Conservation (phyloP, 2,888 invertebrate genomes). For the Alitta virens region DNA sequence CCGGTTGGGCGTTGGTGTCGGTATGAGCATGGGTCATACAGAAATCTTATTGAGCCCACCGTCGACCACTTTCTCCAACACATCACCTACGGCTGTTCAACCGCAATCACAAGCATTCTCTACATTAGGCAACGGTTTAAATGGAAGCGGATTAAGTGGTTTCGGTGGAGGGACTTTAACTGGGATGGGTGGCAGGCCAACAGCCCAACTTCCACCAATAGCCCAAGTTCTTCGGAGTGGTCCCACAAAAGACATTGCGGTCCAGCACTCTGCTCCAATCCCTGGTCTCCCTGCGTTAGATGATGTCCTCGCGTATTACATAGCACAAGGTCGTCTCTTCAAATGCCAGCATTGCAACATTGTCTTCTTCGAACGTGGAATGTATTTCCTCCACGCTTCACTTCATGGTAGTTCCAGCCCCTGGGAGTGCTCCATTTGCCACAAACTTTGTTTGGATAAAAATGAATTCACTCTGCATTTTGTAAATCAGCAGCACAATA, state of each 20-base stretch:
- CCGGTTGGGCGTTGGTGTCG: too few relatives aligned
- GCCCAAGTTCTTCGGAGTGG: constrained; percentile 25
- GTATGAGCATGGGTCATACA: constrained; percentile 8
- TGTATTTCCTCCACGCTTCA: constrained; percentile 46
- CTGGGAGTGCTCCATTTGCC: constrained; percentile 45
- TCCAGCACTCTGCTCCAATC: constrained; percentile 36
- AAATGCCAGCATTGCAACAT: constrained; percentile 43
- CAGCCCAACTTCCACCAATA: constrained; percentile 33
- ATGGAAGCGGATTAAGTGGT: too few relatives aligned
- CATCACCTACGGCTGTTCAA: not conserved
- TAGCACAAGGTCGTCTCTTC: constrained; percentile 43
- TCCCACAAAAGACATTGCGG: constrained; percentile 35
- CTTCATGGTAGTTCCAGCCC: constrained; percentile 41
- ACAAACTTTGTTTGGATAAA: constrained; percentile 41
- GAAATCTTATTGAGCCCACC: constrained; percentile 19
- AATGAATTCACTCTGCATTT: constrained; percentile 48
- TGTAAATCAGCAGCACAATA: constrained; percentile 45
- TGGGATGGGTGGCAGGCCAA: constrained; percentile 25
- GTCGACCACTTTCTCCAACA: constrained; percentile 2
- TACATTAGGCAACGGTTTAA: too few relatives aligned
- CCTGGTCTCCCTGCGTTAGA: constrained; percentile 37
- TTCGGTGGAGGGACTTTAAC: too few relatives aligned
- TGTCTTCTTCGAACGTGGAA: constrained; percentile 44
- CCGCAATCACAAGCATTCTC: too few relatives aligned
- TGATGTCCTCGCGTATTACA: constrained; percentile 40